Conservation (phyloP, 2,888 invertebrate species). For the Zaprionus obscuricornis region DNA sequence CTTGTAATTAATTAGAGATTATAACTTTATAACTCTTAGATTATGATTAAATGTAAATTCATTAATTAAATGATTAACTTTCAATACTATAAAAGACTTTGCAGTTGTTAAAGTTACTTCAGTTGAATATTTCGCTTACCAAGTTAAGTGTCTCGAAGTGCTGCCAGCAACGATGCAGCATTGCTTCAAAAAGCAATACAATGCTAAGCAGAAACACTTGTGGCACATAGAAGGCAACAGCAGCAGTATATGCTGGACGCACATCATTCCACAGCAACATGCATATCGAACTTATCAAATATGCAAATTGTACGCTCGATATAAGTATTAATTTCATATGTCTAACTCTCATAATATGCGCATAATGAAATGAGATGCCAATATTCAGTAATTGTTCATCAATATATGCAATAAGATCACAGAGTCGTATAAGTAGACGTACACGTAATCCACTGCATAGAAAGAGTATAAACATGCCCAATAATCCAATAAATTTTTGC, state of each 20-base stretch:
- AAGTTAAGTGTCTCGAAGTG: constrained; percentile 77
- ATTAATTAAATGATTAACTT: too few relatives aligned
- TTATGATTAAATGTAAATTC: too few relatives aligned
- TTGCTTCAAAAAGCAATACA: constrained; percentile 76
- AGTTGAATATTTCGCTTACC: constrained; percentile 75
- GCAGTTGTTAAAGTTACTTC: too few relatives aligned
- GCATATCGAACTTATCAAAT: constrained; percentile 75
- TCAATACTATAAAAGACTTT: too few relatives aligned
- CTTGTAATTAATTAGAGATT: too few relatives aligned
- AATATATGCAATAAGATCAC: constrained; percentile 63
- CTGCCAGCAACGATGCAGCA: constrained; percentile 73
- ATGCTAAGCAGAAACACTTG: constrained; percentile 79
- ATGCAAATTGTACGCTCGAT: constrained; percentile 65
- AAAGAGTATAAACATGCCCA: constrained; percentile 78
- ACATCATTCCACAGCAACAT: constrained; percentile 77
- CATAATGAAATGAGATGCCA: constrained; percentile 80
- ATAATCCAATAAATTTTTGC: constrained; percentile 80
- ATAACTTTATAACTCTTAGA: too few relatives aligned
- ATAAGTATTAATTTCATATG: constrained; percentile 65
- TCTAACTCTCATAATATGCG: constrained; percentile 69
- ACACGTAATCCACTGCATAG: constrained; percentile 72
- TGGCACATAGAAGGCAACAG: constrained; percentile 80
- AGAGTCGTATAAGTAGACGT: constrained; percentile 64
- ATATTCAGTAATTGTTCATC: constrained; percentile 68
- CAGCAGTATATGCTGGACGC: constrained; percentile 78